These are phyloP conservation scores for Pangasianodon gigas DNA, from an alignment of 2,113 vertebrate genomes.

Conservation along the genomic window DNA sequence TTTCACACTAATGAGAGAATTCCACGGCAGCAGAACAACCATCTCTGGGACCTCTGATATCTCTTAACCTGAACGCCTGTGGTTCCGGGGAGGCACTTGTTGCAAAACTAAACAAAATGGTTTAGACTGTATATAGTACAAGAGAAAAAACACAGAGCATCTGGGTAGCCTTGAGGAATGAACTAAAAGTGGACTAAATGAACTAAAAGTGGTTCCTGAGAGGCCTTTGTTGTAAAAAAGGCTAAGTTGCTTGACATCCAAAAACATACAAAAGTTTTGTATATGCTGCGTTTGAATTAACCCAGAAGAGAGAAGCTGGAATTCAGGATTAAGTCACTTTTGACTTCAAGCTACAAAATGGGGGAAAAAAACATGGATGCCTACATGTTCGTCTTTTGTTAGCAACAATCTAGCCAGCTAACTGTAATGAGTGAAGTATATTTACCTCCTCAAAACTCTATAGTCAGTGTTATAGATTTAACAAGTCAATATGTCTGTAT, in stretches of 20 bases:
- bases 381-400: background rate
- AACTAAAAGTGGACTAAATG: background rate
- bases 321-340: background rate
- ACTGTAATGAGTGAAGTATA: background rate
- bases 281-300: background rate
- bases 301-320: background rate
- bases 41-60: background rate
- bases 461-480: no score
- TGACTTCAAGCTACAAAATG: background rate
- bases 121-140: background rate
- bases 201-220: background rate
- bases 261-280: no score
- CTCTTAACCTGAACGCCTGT: no score
- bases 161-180: background rate
- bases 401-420: background rate
- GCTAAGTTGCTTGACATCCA: background rate
- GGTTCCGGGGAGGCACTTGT: background rate
- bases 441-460: no score
- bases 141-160: background rate
- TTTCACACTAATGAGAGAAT: conserved; percentile 9
- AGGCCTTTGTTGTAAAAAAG: background rate
- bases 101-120: background rate
- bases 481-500: background rate
- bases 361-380: background rate
- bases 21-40: background rate